phyloP scores from a whole-genome alignment of 2,113 vertebrate species.

The Dipodomys merriami region DNA sequence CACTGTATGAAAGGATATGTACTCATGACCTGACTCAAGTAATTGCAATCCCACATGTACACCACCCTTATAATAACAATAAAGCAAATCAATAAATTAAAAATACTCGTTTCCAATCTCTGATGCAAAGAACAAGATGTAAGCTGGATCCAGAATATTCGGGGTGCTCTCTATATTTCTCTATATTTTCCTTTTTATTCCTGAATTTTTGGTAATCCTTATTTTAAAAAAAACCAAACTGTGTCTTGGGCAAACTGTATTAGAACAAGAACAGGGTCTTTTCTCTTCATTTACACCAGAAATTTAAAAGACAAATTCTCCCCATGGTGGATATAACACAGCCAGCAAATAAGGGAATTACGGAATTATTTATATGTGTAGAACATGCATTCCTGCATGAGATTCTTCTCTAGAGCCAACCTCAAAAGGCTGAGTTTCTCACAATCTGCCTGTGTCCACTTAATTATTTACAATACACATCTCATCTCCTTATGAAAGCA shows the following conservation, averaged over 20 bases:
- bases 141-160: background rate
- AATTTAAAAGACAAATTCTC: background rate
- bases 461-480: background rate
- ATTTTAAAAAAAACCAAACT: background rate
- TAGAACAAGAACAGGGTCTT: background rate
- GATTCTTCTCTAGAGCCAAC: background rate
- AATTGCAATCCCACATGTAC: too few species aligned
- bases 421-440: background rate
- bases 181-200: conserved; percentile 18
- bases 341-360: background rate
- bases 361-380: background rate
- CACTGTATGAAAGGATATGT: too few species aligned
- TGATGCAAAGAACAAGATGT: background rate
- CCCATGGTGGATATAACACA: background rate
- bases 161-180: background rate
- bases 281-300: background rate
- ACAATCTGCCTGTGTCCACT: background rate
- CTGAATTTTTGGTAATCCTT: background rate
- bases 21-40: too few species aligned
- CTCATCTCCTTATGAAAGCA: conserved; percentile 29
- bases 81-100: background rate
- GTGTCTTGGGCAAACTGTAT: background rate
- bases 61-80: too few species aligned
- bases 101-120: background rate
- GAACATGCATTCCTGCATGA: background rate